A percentile compares a stretch with the other conserved stretches of the same genome.
phyloP scores from a whole-genome alignment of 1,140 invertebrate species.

The Drosophila neocordata region DNA sequence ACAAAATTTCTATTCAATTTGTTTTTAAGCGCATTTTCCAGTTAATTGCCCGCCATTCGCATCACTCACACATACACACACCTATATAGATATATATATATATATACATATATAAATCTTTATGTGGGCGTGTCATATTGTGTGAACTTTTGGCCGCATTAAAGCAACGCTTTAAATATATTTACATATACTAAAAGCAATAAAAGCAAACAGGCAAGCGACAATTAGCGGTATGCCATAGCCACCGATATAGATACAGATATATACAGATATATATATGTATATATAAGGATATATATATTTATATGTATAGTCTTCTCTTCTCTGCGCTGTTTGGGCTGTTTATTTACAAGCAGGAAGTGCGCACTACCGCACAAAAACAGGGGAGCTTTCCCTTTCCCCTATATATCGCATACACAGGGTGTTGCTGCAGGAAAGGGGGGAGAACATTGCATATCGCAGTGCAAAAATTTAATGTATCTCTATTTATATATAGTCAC shows the following conservation, averaged over 20 bases:
- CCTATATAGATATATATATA: not conserved
- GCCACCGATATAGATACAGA: slow-evolving; percentile 13
- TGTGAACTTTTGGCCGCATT: slow-evolving; percentile 78
- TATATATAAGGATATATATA: not conserved
- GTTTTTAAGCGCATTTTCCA: slow-evolving; percentile 80
- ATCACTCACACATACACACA: slow-evolving; percentile 23
- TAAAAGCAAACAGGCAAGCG: slow-evolving; percentile 60
- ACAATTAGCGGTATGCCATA: slow-evolving; percentile 61
- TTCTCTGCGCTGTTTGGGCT: slow-evolving; percentile 17
- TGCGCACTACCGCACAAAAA: slow-evolving; percentile 41
- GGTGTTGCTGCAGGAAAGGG: not conserved
- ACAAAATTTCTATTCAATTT: slow-evolving; percentile 79
- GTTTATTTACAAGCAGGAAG: slow-evolving; percentile 71
- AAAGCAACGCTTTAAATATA: slow-evolving; percentile 68
- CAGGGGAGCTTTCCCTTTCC: slow-evolving; percentile 4
- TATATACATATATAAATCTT: not conserved
- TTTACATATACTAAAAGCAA: slow-evolving; percentile 35
- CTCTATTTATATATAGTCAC: slow-evolving; percentile 44
- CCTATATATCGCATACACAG: not conserved
- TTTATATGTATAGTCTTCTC: not conserved
- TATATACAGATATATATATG: not conserved
- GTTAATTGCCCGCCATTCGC: slow-evolving; percentile 69
- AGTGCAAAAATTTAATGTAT: slow-evolving; percentile 58
- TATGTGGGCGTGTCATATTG: slow-evolving; percentile 13
- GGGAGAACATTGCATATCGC: slow-evolving; percentile 31